Percentiles rank a stretch among this genome's conserved stretches.
These are phyloP conservation scores for Aricia artaxerxes DNA, from an alignment of 2,888 invertebrate species.

Conservation along the genomic window DNA sequence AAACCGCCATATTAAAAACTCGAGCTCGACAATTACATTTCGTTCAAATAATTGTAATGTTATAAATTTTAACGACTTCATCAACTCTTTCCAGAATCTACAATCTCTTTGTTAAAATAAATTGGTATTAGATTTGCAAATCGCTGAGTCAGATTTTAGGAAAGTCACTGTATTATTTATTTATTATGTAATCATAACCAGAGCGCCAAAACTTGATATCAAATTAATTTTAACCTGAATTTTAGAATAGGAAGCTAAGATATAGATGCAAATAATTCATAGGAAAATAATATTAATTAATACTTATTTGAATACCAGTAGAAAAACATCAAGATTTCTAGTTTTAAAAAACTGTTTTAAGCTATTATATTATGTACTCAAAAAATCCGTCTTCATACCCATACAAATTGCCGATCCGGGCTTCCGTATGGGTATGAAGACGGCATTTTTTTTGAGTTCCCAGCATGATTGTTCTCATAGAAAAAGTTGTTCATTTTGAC, in stretches of 20 bases:
- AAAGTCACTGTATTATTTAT: not conserved
- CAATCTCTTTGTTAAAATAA: not conserved
- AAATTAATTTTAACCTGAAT: not conserved
- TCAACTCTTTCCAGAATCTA: not conserved
- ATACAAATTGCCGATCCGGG: too few species aligned
- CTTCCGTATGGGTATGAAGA: too few species aligned
- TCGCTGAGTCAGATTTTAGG: constrained; percentile 16
- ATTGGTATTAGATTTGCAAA: constrained; percentile 18
- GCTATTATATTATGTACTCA: too few species aligned
- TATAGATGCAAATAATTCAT: not conserved
- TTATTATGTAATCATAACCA: not conserved
- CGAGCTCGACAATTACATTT: not conserved
- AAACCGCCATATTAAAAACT: not conserved
- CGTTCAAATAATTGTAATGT: constrained; percentile 1
- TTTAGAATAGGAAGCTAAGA: not conserved
- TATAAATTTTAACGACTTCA: constrained; percentile 4
- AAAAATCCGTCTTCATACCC: too few species aligned
- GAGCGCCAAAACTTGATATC: not conserved
- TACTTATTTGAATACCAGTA: too few species aligned
- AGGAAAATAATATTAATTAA: too few species aligned
- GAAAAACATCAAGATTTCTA: too few species aligned
- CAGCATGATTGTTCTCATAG: too few species aligned
- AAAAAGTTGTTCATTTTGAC: too few species aligned
- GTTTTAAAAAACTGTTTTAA: too few species aligned
- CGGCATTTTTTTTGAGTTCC: too few species aligned